Conservation (phyloP, 2,113 vertebrate species). For the Salvelinus namaycush region DNA sequence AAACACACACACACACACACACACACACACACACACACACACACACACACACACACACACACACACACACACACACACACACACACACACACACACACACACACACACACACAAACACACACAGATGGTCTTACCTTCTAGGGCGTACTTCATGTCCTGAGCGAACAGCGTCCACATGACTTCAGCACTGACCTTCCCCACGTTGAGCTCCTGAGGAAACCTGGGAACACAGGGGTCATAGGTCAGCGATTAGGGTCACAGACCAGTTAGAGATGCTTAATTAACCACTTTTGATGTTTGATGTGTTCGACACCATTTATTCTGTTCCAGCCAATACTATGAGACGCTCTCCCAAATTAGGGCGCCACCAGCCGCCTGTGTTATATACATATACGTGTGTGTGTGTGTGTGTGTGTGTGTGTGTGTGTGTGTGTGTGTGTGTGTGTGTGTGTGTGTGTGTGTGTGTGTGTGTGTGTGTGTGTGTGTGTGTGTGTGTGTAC, state of each 20-base stretch:
- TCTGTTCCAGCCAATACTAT: too few species aligned
- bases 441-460: neutral
- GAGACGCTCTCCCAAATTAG: too few species aligned
- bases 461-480: too few species aligned
- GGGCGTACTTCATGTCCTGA: conserved; percentile 96
- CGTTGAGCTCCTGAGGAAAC: conserved; percentile 89
- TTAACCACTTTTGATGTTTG: neutral
- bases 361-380: neutral
- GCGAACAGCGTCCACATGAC: conserved; percentile 97
- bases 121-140: conserved; percentile 82
- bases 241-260: neutral
- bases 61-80: conserved; percentile 11
- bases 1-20: too few species aligned
- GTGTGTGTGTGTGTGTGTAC: conserved; percentile 17
- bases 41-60: conserved; percentile 6
- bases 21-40: neutral
- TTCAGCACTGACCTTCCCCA: conserved; percentile 94
- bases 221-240: conserved; percentile 52
- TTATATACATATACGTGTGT: conserved; percentile 3
- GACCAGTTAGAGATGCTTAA: neutral
- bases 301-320: neutral
- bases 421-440: conserved; percentile 17
- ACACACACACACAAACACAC: neutral
- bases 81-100: conserved; percentile 16
- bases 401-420: conserved; percentile 19